These are phyloP conservation scores for Tribolium castaneum DNA, from an alignment of 1,140 invertebrate genomes.

Conservation along the genomic window DNA sequence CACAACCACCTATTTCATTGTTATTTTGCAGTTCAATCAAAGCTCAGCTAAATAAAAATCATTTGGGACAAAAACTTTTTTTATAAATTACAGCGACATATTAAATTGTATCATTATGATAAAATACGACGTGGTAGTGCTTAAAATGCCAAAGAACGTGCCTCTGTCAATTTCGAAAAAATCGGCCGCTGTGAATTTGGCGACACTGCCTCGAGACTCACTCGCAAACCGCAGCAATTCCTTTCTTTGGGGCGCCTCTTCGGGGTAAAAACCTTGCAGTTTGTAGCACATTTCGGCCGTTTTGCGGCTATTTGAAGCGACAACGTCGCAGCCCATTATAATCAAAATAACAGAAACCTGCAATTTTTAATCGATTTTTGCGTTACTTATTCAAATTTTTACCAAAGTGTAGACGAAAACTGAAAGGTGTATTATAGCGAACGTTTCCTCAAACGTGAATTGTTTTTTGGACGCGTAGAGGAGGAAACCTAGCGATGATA, in stretches of 20 bases:
- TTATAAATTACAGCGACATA: neutral
- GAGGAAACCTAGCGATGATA: neutral
- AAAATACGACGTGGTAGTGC: neutral
- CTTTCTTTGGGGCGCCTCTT: neutral
- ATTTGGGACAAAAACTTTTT: no score
- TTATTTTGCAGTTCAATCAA: conserved; percentile 35
- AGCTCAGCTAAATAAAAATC: neutral
- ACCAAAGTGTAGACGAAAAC: neutral
- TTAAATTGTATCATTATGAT: conserved; percentile 18
- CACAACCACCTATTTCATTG: conserved; percentile 31
- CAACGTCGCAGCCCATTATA: neutral
- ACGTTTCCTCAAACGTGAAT: neutral
- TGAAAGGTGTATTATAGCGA: neutral
- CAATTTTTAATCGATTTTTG: neutral
- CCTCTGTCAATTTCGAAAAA: conserved; percentile 10
- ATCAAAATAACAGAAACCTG: neutral
- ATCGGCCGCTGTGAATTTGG: conserved; percentile 1
- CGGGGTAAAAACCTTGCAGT: neutral
- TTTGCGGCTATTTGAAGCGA: neutral
- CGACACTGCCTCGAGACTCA: neutral
- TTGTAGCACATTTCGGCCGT: neutral
- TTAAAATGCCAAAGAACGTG: neutral
- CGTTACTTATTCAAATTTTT: neutral
- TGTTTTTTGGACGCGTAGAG: neutral
- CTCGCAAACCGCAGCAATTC: neutral